A percentile compares a stretch with the other conserved stretches of the same genome.
These are phyloP conservation scores for Formica exsecta DNA, from an alignment of 1,140 invertebrate species.

Conservation along the genomic window DNA sequence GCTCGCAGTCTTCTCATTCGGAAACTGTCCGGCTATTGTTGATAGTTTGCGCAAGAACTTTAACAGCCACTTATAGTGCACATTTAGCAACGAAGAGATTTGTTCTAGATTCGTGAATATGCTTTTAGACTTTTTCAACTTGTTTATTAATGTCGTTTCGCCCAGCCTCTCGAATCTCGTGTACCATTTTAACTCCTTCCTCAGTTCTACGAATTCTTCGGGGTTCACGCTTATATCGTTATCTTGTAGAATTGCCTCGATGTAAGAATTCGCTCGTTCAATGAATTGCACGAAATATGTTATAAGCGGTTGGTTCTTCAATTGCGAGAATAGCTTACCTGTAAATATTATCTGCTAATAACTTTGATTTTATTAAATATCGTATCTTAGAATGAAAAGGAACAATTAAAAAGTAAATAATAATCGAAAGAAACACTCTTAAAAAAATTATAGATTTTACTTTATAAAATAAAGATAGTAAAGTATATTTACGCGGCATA, in stretches of 20 bases:
- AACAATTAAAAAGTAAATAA: constrained; percentile 12
- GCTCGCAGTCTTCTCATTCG: constrained; percentile 1
- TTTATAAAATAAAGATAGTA: not conserved
- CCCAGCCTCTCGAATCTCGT: constrained; percentile 84
- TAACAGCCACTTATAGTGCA: constrained; percentile 83
- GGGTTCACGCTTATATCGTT: constrained; percentile 59
- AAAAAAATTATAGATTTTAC: not conserved
- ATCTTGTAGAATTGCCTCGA: constrained; percentile 79
- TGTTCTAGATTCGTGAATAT: constrained; percentile 76
- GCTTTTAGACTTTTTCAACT: constrained; percentile 69
- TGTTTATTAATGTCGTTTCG: constrained; percentile 66
- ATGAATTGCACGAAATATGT: constrained; percentile 84
- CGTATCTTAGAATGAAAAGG: not conserved
- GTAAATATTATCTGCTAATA: constrained; percentile 56
- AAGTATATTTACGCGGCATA: no score
- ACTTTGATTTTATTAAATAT: not conserved
- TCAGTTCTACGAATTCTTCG: constrained; percentile 66
- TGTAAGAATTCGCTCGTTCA: constrained; percentile 80
- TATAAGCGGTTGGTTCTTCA: constrained; percentile 86
- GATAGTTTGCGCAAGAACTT: constrained; percentile 77
- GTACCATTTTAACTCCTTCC: constrained; percentile 84
- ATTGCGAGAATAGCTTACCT: constrained; percentile 84
- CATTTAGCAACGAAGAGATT: constrained; percentile 75
- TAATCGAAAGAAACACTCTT: not conserved
- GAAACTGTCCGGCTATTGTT: not conserved